Conservation (phyloP, 30 jellyfish, hydroid and myxozoan genomes). For the Rhopilema esculentum region DNA sequence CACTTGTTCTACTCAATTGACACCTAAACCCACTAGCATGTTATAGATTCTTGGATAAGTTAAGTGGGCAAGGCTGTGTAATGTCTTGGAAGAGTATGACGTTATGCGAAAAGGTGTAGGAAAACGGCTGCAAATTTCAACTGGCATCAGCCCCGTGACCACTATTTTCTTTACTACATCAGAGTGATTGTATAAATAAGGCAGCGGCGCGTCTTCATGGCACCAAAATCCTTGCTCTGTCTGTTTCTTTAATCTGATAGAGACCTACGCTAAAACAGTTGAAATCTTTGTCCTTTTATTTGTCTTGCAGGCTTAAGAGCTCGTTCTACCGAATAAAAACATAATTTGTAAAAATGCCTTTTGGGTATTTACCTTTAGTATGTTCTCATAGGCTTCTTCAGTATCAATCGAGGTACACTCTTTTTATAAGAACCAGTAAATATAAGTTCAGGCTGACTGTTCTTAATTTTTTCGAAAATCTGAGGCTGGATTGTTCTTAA, state of each 20-base stretch:
- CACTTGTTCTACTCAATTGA: not conserved
- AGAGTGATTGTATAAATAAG: not conserved
- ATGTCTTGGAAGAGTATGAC: not conserved
- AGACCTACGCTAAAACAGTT: not conserved
- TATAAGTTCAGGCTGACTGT: too few species aligned
- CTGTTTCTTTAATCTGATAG: not conserved
- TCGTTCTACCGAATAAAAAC: not conserved
- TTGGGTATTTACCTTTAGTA: not conserved
- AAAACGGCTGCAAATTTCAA: not conserved
- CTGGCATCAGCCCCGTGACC: not conserved
- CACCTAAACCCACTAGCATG: not conserved
- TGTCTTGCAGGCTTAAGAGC: not conserved
- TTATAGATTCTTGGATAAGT: not conserved
- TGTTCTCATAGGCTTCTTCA: not conserved
- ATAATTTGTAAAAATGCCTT: not conserved
- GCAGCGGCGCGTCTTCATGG: not conserved
- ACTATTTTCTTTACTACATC: not conserved
- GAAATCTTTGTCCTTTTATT: not conserved
- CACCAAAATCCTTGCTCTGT: not conserved
- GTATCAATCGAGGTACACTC: too few species aligned
- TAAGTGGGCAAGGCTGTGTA: not conserved
- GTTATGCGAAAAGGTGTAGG: not conserved
- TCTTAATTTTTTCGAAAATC: too few species aligned
- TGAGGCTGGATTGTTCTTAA: too few species aligned
- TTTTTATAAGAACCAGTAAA: too few species aligned